Evolutionary conservation across 2,113 vertebrate species (phyloP), one percentile per base, ranked within the genome.

Genomic region (Cyanocitta stelleri): DNA sequence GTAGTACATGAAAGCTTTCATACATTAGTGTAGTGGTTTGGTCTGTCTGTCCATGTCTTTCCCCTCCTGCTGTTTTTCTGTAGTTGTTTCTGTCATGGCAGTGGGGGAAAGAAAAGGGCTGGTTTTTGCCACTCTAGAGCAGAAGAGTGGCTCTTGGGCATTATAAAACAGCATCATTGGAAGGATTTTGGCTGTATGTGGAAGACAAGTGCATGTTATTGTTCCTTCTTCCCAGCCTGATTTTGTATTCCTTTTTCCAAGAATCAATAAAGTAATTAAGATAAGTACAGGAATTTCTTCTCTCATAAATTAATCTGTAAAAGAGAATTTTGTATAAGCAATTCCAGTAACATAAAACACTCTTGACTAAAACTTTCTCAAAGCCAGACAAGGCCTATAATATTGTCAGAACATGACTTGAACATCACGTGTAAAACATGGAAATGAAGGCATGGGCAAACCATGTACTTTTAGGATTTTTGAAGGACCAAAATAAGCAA

Each of bases 261-360:
- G 68, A 84, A 84, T 84, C 59, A 86, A 37, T 74, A 37, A 58
- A 93, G 11, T 67, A 93, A 71, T 95, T 89, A 72, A 72, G 89
- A 44, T 49, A 68, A 77, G 46, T 87, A 37, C 37, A 75, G 37
- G 24, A 32, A 80, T 88, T 79, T 91, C 44, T 94, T 82, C 39
- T 77, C 32, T 20, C 33, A 43, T 76, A 89, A 93, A 71, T 87
- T 73, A 64, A 63, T 74, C 92, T 84, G 26, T 88, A 59, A 74
- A 90, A 86, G 32, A 16, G 61, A 90, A 94, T 75, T 85, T 48
- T 21, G 9, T 85, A 32, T 74, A 83, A 74, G 33, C 90, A 77
- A 41, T 59, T 77, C 59, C 39, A 73, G 30, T 89, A 85, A 77
- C 15, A 20, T 74, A 68, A 94, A 87, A 85, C 55, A 67, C 55